These are phyloP conservation scores for Silurus glanis DNA, from an alignment of 2,113 vertebrate genomes.

Conservation along the genomic window DNA sequence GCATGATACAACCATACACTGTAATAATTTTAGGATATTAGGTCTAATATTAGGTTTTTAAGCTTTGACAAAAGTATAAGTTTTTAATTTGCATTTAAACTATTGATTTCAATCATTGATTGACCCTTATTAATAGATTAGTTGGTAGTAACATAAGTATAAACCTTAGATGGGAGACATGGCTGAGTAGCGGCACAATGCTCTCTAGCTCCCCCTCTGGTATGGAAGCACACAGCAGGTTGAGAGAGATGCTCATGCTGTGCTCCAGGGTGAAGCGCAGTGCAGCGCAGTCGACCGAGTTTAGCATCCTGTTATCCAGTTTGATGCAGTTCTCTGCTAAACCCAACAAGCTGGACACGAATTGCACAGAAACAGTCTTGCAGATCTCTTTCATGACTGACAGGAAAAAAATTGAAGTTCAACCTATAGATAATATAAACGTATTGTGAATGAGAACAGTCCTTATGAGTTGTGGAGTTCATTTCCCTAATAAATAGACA, in stretches of 20 bases:
- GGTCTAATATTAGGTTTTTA: no score
- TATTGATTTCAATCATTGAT: no score
- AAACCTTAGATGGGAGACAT: conserved; percentile 47
- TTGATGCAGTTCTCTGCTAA: conserved; percentile 45
- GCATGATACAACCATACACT: no score
- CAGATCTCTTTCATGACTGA: conserved; percentile 45
- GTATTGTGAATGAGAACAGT: no score
- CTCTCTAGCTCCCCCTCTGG: conserved; percentile 49
- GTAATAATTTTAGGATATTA: no score
- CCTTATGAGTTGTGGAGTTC: no score
- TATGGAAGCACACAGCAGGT: conserved; percentile 51
- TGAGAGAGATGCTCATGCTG: conserved; percentile 47
- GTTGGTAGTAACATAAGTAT: no score
- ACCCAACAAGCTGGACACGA: conserved; percentile 46
- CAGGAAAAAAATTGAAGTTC: conserved; percentile 41
- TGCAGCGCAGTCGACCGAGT: conserved; percentile 44
- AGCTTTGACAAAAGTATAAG: no score
- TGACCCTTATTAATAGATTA: no score
- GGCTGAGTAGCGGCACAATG: conserved; percentile 39
- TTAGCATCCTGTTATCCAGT: conserved; percentile 48
- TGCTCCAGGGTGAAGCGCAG: conserved; percentile 47
- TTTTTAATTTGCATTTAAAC: no score
- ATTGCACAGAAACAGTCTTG: conserved; percentile 9
- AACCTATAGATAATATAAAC: conserved; percentile 33
- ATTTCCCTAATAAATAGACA: no score